These are phyloP conservation scores for Acrossocheilus fasciatus DNA, from an alignment of 2,797 vertebrate species.

Conservation along the genomic window DNA sequence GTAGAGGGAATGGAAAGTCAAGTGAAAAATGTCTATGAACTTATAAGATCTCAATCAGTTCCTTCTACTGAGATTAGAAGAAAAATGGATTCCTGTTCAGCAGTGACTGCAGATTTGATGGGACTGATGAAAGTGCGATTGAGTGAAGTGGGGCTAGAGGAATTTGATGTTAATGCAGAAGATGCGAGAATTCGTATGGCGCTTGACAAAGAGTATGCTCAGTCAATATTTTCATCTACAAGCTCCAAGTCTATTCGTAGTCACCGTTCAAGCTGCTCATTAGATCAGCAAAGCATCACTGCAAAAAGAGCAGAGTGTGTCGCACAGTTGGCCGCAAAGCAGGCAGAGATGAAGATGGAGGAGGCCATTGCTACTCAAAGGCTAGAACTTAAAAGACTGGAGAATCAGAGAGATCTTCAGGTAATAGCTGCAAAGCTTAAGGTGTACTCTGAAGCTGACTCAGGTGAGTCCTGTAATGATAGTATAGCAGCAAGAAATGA, in stretches of 20 bases:
- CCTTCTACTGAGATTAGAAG: too few species aligned
- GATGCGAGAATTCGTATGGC: conserved; percentile 44
- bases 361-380: conserved; percentile 46
- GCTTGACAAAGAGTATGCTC: background rate
- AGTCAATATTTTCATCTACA: background rate
- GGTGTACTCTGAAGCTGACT: conserved; percentile 37
- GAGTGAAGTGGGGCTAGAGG: conserved; percentile 53
- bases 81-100: too few species aligned
- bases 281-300: conserved; percentile 35
- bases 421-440: conserved; percentile 44
- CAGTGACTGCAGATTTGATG: too few species aligned
- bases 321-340: conserved; percentile 51
- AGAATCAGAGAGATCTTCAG: conserved; percentile 50
- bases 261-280: background rate
- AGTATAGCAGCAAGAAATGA: background rate
- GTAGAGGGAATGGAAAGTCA: too few species aligned
- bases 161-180: conserved; percentile 58
- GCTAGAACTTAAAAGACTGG: conserved; percentile 51
- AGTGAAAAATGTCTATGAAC: too few species aligned
- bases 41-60: too few species aligned
- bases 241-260: conserved; percentile 1
- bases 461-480: background rate
- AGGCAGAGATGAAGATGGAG: conserved; percentile 54
- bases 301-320: conserved; percentile 53
- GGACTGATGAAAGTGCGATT: conserved; percentile 43